These are phyloP conservation scores for Catostylus mosaicus DNA, from an alignment of 30 jellyfish, hydroid and myxozoan species.

Conservation along the genomic window DNA sequence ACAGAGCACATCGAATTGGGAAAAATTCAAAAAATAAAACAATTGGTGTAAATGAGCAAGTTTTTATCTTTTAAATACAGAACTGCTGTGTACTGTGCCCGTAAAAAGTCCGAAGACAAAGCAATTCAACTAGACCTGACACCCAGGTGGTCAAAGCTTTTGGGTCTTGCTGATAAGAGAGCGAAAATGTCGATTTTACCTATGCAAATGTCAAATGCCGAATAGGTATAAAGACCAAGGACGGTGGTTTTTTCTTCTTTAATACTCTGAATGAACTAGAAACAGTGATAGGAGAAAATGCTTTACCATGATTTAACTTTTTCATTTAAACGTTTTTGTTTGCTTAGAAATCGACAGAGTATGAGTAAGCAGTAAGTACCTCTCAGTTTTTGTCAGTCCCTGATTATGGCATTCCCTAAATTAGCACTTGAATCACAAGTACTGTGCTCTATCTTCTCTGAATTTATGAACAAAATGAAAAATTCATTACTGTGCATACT, in stretches of 20 bases:
- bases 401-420: slow-evolving; percentile 9
- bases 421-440: slow-evolving; percentile 16
- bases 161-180: slow-evolving; percentile 8
- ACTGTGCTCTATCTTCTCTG: not conserved
- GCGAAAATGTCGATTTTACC: not conserved
- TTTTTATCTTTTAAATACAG: not conserved
- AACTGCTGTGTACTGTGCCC: slow-evolving; percentile 17
- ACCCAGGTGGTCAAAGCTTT: slow-evolving; percentile 8
- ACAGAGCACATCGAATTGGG: slow-evolving; percentile 14
- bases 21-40: not conserved
- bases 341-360: slow-evolving; percentile 9
- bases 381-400: slow-evolving; percentile 5
- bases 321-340: not conserved
- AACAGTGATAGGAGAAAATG: not conserved
- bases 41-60: slow-evolving; percentile 9
- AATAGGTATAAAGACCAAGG: no score
- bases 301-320: not conserved
- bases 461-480: not conserved
- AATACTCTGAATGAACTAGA: no score
- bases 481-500: slow-evolving; percentile 1
- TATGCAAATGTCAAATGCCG: slow-evolving; percentile 2
- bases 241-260: no score
- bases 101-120: slow-evolving; percentile 1
- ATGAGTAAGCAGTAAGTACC: slow-evolving; percentile 8
- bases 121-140: slow-evolving; percentile 18